A percentile compares a stretch with the other conserved stretches of the same genome.
phyloP scores from a whole-genome alignment of 2,888 invertebrate species.

The Diplolepis rosae region DNA sequence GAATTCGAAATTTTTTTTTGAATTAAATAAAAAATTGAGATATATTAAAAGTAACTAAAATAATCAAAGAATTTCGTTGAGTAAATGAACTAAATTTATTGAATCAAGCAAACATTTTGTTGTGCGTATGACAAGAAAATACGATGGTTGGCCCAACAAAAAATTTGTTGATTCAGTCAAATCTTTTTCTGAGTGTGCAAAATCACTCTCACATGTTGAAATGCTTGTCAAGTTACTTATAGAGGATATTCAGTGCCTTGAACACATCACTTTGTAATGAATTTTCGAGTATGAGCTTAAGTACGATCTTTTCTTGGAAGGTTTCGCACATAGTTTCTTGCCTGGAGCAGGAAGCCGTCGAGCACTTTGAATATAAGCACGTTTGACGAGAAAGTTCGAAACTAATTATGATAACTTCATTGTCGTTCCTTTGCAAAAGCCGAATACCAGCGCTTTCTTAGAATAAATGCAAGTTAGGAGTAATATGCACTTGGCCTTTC shows the following conservation, averaged over 20 bases:
- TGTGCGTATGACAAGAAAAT: no score
- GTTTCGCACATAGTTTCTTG: slow-evolving; percentile 27
- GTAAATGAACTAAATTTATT: no score
- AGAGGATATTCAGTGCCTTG: background rate
- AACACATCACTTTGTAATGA: slow-evolving; percentile 1
- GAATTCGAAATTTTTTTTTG: no score
- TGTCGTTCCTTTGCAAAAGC: background rate
- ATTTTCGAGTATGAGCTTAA: slow-evolving; percentile 6
- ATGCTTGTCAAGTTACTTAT: background rate
- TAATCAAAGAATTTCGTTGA: no score
- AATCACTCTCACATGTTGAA: no score
- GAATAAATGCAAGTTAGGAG: slow-evolving; percentile 1
- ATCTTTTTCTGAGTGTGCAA: no score
- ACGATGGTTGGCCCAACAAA: no score
- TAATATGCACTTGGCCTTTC: slow-evolving; percentile 4
- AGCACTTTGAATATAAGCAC: slow-evolving; percentile 22
- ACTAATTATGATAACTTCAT: slow-evolving; percentile 21
- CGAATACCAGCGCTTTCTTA: background rate
- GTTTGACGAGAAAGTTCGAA: slow-evolving; percentile 20
- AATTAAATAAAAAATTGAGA: no score
- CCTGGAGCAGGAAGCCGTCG: slow-evolving; percentile 10
- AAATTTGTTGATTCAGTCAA: no score
- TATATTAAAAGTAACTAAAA: no score
- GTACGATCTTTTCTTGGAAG: background rate
- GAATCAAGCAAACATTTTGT: no score